Conservation (phyloP, 2,113 vertebrate genomes). For the Caloenas nicobarica region DNA sequence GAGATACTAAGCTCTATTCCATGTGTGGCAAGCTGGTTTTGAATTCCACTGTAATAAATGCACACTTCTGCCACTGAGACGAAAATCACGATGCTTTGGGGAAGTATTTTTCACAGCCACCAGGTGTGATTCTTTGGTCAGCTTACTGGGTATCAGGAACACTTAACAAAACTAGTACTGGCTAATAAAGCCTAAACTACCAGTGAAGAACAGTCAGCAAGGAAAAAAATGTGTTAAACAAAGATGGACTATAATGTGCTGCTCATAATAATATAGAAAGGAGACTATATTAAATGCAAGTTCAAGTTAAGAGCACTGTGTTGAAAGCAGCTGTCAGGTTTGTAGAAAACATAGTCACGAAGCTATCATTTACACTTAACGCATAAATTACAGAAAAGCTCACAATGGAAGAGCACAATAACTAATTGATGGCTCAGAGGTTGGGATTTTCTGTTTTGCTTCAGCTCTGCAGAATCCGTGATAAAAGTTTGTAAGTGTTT, state of each 20-base stretch:
- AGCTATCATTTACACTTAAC: background rate
- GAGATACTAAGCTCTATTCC: background rate
- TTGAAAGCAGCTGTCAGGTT: slow-evolving; percentile 4
- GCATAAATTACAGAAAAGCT: background rate
- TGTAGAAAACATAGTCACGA: background rate
- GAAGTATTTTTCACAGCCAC: background rate
- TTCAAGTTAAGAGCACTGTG: background rate
- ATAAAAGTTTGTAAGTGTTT: background rate
- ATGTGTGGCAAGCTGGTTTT: background rate
- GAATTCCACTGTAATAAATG: background rate
- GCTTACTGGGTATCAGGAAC: background rate
- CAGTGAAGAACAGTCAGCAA: background rate
- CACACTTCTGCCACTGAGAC: background rate
- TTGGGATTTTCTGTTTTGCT: background rate
- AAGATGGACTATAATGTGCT: background rate
- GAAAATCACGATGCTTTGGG: background rate
- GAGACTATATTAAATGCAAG: background rate
- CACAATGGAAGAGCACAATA: background rate
- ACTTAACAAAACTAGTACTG: background rate
- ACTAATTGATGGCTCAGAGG: background rate
- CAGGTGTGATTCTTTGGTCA: accelerated
- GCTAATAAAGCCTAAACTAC: background rate
- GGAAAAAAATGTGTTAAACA: background rate
- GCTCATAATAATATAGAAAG: background rate
- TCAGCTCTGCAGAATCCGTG: background rate